Base-by-base conservation (phyloP, 2,888 invertebrate species). In the Mythimna albipuncta region DNA sequence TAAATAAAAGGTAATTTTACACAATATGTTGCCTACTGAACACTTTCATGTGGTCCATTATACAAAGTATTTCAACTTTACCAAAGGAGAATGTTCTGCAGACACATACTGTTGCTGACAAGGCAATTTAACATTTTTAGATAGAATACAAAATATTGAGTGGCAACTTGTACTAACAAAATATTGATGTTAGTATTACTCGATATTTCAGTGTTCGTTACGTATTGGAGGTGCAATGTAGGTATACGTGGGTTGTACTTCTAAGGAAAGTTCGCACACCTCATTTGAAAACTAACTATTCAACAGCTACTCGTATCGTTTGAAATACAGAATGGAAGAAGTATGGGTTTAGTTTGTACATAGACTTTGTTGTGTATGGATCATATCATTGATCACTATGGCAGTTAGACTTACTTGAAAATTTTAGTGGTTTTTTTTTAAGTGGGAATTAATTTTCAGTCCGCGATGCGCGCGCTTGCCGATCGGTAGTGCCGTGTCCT, bases 61-160 rank as follows among this genome's bases (percentile, higher is more conserved):
- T 64, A 61, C 54, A 77, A 80, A 74, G 55, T 55, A 71, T 73
- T 71, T 69, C 64, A 69, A 72, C 35, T 69, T 64, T 26, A 38
- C 35, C 63, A 71, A 71, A 59, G 64, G 16, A 77, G 64, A 26
- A 26, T 67, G 73, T 47, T 68, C 61, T 47, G 35, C 21, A 62
- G 64, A 73, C 71, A 79, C 77, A 64, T 26, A 64, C 75, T 79
- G 81, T 41, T 38, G 66, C 68, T 81, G 83, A 76, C 83, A 83
- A 78, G 73, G 72, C 72, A 79, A 81, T 83, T 79, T 70, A 76
- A 67, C 71, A 72, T 69, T 74, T 77, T 65, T 69, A 70, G 64
- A 72, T 74, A 70, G 61, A 65, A 73, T 73, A 75, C 54, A 72
- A 52, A 80, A 73, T 83, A 76, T 83, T 74, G 81, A 78, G 57